Evolutionary conservation across 1,140 invertebrate species (phyloP).

Genomic region (Bombus confusus): DNA sequence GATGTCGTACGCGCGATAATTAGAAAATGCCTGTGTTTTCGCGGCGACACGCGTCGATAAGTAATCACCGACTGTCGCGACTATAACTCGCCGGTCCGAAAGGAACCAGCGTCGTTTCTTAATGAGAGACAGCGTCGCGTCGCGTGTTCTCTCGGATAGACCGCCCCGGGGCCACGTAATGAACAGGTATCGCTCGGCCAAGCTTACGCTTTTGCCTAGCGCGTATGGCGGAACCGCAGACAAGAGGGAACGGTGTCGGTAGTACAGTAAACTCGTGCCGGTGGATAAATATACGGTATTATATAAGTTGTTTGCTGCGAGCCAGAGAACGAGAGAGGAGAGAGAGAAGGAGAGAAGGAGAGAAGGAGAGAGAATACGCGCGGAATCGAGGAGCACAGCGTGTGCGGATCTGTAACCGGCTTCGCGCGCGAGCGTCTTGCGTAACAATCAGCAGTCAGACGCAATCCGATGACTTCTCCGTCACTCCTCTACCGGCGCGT

Average conservation of each 20-base stretch:
- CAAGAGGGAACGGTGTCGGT: slow-evolving; percentile 52
- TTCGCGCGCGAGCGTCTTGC: slow-evolving; percentile 32
- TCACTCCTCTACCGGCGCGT: background rate
- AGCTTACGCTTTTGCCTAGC: background rate
- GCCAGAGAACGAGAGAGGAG: slow-evolving; percentile 30
- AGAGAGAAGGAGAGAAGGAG: background rate
- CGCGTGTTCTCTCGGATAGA: background rate
- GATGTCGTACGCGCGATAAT: background rate
- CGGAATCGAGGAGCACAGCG: background rate
- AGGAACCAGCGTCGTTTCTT: slow-evolving; percentile 26
- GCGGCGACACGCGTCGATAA: background rate
- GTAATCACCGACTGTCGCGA: background rate
- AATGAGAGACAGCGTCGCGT: slow-evolving; percentile 50
- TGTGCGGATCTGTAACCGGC: background rate
- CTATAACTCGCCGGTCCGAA: background rate
- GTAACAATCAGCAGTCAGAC: slow-evolving; percentile 31
- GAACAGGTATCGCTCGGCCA: slow-evolving; percentile 15
- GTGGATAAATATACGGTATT: slow-evolving; percentile 73
- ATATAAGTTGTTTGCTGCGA: slow-evolving; percentile 72
- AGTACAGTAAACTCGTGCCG: slow-evolving; percentile 62
- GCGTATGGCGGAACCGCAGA: slow-evolving; percentile 8
- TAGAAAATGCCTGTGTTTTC: background rate
- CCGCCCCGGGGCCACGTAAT: slow-evolving; percentile 13
- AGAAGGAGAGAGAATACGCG: background rate
- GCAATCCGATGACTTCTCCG: background rate